Evolutionary conservation across 1,140 invertebrate species (phyloP).

Genomic region (Rhyzopertha dominica): DNA sequence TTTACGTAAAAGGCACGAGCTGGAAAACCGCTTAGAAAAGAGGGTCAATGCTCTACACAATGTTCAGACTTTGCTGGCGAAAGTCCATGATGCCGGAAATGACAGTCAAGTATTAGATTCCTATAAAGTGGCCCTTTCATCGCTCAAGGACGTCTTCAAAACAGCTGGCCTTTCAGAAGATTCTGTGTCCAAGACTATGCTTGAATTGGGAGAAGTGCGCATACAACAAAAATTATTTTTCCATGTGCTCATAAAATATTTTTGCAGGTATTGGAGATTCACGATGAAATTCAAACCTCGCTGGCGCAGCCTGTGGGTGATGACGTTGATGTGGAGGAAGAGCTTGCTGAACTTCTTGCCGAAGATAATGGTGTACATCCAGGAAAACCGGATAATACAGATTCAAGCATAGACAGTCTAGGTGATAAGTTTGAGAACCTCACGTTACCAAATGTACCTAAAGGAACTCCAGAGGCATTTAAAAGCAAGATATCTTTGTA

Average conservation of each 20-base stretch:
- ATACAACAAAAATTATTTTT: constrained; percentile 7
- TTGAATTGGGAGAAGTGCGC: constrained; percentile 46
- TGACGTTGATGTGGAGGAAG: constrained; percentile 40
- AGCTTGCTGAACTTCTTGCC: constrained; percentile 40
- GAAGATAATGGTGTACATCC: constrained; percentile 18
- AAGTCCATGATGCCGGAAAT: constrained; percentile 41
- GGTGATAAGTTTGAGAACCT: constrained; percentile 24
- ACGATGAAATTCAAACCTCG: constrained; percentile 43
- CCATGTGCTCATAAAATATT: constrained; percentile 10
- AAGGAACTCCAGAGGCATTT: constrained; percentile 14
- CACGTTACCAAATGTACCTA: constrained; percentile 29
- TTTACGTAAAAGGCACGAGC: constrained; percentile 44
- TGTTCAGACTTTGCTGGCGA: constrained; percentile 42
- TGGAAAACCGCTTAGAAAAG: constrained; percentile 45
- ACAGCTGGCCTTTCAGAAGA: constrained; percentile 44
- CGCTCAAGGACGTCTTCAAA: constrained; percentile 43
- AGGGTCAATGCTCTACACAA: constrained; percentile 43
- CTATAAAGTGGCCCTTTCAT: constrained; percentile 43
- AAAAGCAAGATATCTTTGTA: constrained; percentile 10
- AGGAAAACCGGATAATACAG: constrained; percentile 17
- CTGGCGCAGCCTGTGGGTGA: constrained; percentile 36
- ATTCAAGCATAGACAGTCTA: constrained; percentile 23
- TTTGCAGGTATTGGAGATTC: constrained; percentile 41
- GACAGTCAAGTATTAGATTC: constrained; percentile 43
- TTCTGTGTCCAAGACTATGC: constrained; percentile 45